Evolutionary conservation across 1,140 invertebrate genomes (phyloP).

Genomic region (Calephelis virginiensis): DNA sequence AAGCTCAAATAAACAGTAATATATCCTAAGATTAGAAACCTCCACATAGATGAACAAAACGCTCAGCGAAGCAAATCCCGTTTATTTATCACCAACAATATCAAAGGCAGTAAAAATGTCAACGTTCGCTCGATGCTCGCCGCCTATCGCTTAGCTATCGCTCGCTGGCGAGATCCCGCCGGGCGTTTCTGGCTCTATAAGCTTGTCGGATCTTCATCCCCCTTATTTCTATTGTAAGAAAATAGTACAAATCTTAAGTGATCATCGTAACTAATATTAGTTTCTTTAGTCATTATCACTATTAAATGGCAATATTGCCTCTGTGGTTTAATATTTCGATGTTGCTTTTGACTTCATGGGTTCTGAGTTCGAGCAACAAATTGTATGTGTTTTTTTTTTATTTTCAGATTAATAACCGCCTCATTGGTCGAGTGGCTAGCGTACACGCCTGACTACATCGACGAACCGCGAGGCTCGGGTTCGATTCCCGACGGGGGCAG

Average conservation of each 20-base stretch:
- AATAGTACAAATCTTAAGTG: not conserved
- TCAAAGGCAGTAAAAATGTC: slow-evolving; percentile 61
- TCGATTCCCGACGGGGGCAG: too few relatives aligned
- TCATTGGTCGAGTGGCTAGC: too few relatives aligned
- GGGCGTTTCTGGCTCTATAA: not conserved
- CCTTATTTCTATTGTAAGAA: not conserved
- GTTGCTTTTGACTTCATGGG: too few relatives aligned
- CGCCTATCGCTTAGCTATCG: slow-evolving; percentile 38
- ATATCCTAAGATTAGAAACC: slow-evolving; percentile 9
- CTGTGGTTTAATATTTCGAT: too few relatives aligned
- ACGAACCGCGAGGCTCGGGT: too few relatives aligned
- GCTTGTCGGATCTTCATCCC: not conserved
- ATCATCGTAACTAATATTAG: too few relatives aligned
- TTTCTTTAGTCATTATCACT: too few relatives aligned
- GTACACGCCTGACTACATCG: too few relatives aligned
- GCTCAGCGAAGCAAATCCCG: slow-evolving; percentile 36
- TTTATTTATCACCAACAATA: slow-evolving; percentile 52
- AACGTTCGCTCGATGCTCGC: slow-evolving; percentile 40
- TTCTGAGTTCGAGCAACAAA: too few relatives aligned
- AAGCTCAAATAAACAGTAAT: slow-evolving; percentile 8
- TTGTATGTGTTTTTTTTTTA: too few relatives aligned
- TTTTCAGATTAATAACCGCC: too few relatives aligned
- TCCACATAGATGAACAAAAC: slow-evolving; percentile 30
- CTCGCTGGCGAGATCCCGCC: slow-evolving; percentile 30
- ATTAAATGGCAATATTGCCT: too few relatives aligned